Percentiles rank a stretch among this genome's conserved stretches.
Conservation (phyloP, 2,113 vertebrate species). For the Pogona vitticeps region DNA sequence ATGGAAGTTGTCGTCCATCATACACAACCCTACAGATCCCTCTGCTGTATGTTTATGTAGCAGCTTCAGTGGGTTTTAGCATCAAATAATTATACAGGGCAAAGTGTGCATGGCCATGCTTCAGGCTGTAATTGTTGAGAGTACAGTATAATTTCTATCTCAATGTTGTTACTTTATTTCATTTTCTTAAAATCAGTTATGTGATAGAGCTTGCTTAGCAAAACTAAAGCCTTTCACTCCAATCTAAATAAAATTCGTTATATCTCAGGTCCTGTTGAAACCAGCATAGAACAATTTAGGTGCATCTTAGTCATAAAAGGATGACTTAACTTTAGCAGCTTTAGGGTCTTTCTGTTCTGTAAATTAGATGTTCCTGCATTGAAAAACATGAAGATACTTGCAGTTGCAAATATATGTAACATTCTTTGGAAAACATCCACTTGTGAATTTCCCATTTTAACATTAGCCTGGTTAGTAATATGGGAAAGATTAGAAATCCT, state of each 20-base stretch:
- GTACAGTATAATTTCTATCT: neutral
- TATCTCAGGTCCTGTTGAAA: neutral
- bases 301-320: neutral
- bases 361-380: too few species aligned
- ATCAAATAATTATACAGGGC: neutral
- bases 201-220: neutral
- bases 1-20: too few species aligned
- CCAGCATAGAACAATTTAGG: neutral
- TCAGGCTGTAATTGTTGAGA: neutral
- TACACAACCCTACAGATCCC: too few species aligned
- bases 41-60: neutral
- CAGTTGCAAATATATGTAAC: too few species aligned
- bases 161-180: neutral
- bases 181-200: neutral
- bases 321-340: neutral
- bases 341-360: neutral
- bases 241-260: neutral
- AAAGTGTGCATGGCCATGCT: neutral
- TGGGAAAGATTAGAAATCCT: too few species aligned
- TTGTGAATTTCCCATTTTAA: too few species aligned
- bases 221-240: neutral
- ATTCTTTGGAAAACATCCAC: too few species aligned
- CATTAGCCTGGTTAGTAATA: too few species aligned
- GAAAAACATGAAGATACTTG: too few species aligned
- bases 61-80: neutral